Evolutionary conservation across 2,888 invertebrate species (phyloP), one percentile per base, ranked within the genome.

Genomic region (Andricus curvator): DNA sequence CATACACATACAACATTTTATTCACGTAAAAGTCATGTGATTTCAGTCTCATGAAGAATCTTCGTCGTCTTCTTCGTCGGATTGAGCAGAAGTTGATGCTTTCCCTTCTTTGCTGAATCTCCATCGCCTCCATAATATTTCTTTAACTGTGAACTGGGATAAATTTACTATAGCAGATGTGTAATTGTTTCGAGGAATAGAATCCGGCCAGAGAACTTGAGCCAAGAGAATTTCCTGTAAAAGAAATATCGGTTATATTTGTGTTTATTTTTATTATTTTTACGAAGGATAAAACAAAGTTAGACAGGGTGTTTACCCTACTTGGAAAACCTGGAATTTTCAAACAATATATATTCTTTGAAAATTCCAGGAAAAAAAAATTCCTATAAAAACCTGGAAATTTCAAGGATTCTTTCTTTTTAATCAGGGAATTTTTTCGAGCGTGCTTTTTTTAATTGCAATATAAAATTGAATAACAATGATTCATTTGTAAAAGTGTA

Each of bases 151-250:
- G 85, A 95, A 95, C 85, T 94, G 91, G 80, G 93, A 89, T 15
- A 97, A 88, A 79, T 94, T 93, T 62, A 94, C 93, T 1, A 95
- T 94, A 77, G 93, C 91, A 66, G 92, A 90, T 41, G 91, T 86
- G 66, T 82, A 84, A 33, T 84, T 89, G 82, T 86, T 91, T 76
- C 82, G 82, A 4, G 89, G 84, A 82, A 91, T 78, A 78, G 93
- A 90, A 77, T 90, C 88, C 2, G 95, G 94, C 90, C 93, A 93
- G 29, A 93, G 88, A 2, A 97, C 94, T 92, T 95, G 95, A 65
- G 95, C 95, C 77, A 96, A 92, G 77, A 97, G 89, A 77, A 97
- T 93, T 93, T 97, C 96, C 95, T 96, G 90, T 79, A 94, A 20
- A n/a, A 20, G 1, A 87, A 80, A 83, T 65, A 60, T 48, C n/a